Evolutionary conservation across 2,113 vertebrate genomes (phyloP), one percentile per base, ranked within the genome.

Genomic region (Hippopotamus amphibius): DNA sequence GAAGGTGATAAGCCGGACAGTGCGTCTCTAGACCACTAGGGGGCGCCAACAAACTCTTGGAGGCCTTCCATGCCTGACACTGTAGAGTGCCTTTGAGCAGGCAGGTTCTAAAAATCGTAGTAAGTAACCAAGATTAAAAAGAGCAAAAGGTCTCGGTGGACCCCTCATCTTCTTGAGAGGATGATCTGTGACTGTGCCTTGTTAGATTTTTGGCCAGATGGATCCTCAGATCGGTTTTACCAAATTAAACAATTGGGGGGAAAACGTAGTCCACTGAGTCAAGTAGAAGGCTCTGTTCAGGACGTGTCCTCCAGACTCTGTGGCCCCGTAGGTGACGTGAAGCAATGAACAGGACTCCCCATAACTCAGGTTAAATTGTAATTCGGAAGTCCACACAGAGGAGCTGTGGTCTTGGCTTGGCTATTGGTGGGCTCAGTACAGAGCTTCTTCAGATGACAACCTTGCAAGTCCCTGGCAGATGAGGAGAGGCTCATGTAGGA

Each of bases 1-100:
- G 14, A 26, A 69, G 9, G 37, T 6, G 5, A 0, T 14, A 6
- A 41, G 50, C 61, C 50, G 22, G 76, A 28, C 48, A 16, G 46
- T 88, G 33, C 76, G 46, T 13, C 19, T 43, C 15, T 12, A 0
- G n/a, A 6, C 83, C 97, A 97, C 83, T 14, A 97, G 96, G 41
- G 94, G 89, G 83, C 26, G 53, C 72, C 59, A 69, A 9, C 19
- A 77, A 61, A 68, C 50, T 66, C 63, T 57, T 48, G 50, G 57
- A 68, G 37, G 68, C 8, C 24, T 48, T 84, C 8, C 24, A 7
- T 2, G 4, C 48, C 19, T 63, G 22, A 28, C 0, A 3, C 4
- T 1, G 4, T 12, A 17, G 22, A 6, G 28, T 19, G n/a, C 22
- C 68, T 43, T 83, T 14, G 46, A 59, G 63, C 84, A 63, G 21